Evolutionary conservation across 1,140 invertebrate species (phyloP), one percentile per base, ranked within the genome.

Genomic region (Lepidurus apus): DNA sequence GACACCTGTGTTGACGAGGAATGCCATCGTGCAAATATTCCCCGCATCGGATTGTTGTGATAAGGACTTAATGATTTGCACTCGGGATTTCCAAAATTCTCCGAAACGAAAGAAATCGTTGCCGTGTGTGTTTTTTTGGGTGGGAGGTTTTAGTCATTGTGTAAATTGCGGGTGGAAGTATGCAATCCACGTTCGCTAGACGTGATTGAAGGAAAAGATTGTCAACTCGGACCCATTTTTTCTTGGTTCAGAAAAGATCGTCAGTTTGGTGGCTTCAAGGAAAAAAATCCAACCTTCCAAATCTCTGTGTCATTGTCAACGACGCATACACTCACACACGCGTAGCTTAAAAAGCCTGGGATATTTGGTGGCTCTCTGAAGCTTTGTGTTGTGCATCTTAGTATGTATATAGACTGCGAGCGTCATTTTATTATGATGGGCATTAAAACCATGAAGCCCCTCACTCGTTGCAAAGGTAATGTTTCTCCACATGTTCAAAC

Each of bases 381-480:
- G 21, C 53, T 21, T 65, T 65, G 53, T 65, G 53, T 65, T 65
- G 53, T 65, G 53, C 53, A 21, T 65, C 53, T 65, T 65, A 78
- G 65, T 79, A 79, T 79, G 78, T 79, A 79, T 74, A 79, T 79
- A 45, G 78, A 79, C 78, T 79, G 78, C 43, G 73, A 79, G 24
- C 73, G 73, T 43, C 43, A 74, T 34, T 79, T 79, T 73, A 79
- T 79, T 79, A 79, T 79, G 78, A 79, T 79, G 78, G 78, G 78
- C 78, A 79, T 79, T 79, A 79, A 79, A 79, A 79, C 78, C 75
- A 75, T 79, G 73, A 79, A 79, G 78, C 78, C 78, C 78, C 78
- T 74, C 78, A 79, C 74, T 74, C 78, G 78, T 47, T 79, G 78
- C 78, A 79, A 75, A 79, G 78, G 78, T 79, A 79, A 26, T n/a